Base-by-base conservation (phyloP, 1,140 invertebrate genomes). In the Cotesia typhae region DNA sequence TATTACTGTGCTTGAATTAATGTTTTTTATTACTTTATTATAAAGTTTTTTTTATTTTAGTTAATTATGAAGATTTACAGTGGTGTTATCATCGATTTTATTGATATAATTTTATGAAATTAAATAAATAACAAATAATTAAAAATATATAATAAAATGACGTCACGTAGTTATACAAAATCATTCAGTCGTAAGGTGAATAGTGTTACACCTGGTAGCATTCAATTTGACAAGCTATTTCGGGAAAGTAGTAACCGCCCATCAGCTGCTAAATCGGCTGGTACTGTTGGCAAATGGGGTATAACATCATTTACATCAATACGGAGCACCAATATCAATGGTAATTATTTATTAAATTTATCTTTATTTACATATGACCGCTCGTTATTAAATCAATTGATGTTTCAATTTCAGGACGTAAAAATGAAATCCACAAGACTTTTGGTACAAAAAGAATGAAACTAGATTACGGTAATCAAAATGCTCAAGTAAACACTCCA, bases 281-380 rank as follows among this genome's bases (percentile, higher is more conserved):
- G 94, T 72, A 95, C 94, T 51, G 92, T 96, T 73, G 95, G 95
- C 77, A 95, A 95, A 89, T 97, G 95, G 95, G 95, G 95, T 76
- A 94, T 95, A 83, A 96, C 95, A 75, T 95, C 94, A 59, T 97
- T 96, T 85, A 96, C 95, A 51, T 96, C 95, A 1, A 93, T 95
- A 70, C 89, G 95, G 78, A 95, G 93, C 80, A 89, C 90, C 70
- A 90, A 87, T 75, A 84, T 91, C 77, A 93, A 93, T 87, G 92
- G 92, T 91, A 89, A 85, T 63, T 52, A 52, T 37, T 70, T 20
- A 55, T 51, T 66, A 51, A 20, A 47, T 66, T 51, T 20, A 41
- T 28, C n/a, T 55, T 20, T 55, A 12, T 55, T 12, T 55, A 12
- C 5, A 14, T 55, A 6, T 55, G 10, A 14, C 5, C 12, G 4